phyloP scores from a whole-genome alignment of 2,888 invertebrate species.

The Apocheima hispidaria region DNA sequence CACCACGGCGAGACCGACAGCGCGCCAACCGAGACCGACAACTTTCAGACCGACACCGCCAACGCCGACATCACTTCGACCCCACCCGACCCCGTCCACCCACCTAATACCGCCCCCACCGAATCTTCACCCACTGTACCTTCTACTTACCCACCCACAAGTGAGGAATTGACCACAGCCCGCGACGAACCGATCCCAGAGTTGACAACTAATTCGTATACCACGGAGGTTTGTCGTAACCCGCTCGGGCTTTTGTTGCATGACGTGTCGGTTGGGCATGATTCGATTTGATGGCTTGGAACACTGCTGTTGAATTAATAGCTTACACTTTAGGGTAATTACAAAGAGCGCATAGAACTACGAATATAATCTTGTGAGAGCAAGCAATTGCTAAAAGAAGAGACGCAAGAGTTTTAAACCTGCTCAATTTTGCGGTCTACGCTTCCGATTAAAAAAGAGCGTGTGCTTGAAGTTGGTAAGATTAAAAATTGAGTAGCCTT shows the following conservation, averaged over 20 bases:
- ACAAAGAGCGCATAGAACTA: too few relatives aligned
- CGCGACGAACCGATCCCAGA: conserved; percentile 68
- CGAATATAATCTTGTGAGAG: too few relatives aligned
- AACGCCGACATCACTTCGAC: conserved; percentile 58
- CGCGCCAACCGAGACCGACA: conserved; percentile 77
- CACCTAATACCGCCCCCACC: conserved; percentile 37
- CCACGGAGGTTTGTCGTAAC: conserved; percentile 83
- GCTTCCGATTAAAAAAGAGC: too few relatives aligned
- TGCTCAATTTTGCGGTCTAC: neutral
- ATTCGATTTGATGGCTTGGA: conserved; percentile 36
- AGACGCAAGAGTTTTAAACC: too few relatives aligned
- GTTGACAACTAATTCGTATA: conserved; percentile 78
- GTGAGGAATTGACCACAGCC: conserved; percentile 62
- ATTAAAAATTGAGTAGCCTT: neutral
- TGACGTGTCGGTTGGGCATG: conserved; percentile 55
- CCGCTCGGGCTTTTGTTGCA: conserved; percentile 63
- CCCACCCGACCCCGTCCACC: conserved; percentile 40
- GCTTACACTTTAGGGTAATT: neutral
- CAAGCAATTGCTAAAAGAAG: too few relatives aligned
- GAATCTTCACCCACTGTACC: conserved; percentile 46
- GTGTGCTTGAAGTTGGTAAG: too few relatives aligned
- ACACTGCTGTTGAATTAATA: conserved; percentile 25
- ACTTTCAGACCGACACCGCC: conserved; percentile 78
- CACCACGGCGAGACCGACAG: conserved; percentile 73
- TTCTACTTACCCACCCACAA: conserved; percentile 54